phyloP scores from a whole-genome alignment of 2,888 invertebrate species.

The Blastobasis adustella region DNA sequence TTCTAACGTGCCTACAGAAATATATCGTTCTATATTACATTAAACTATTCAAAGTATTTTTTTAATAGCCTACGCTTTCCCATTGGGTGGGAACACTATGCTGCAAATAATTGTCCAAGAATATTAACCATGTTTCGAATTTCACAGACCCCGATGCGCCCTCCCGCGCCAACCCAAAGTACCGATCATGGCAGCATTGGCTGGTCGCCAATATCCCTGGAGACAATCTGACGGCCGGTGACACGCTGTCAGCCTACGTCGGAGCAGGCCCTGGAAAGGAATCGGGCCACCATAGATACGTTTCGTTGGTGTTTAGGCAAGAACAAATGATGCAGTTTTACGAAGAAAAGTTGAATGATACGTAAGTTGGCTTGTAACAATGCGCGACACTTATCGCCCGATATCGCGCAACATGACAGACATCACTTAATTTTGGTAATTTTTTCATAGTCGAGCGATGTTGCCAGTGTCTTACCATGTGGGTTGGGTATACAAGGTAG shows the following conservation, averaged over 20 bases:
- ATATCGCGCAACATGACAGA: neutral
- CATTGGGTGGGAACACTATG: no score
- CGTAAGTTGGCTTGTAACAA: neutral
- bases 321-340: slow-evolving; percentile 65
- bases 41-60: no score
- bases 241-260: slow-evolving; percentile 84
- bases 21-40: no score
- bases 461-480: no score
- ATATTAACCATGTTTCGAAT: neutral
- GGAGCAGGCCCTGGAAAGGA: slow-evolving; percentile 88
- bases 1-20: no score
- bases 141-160: slow-evolving; percentile 76
- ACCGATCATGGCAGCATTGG: slow-evolving; percentile 89
- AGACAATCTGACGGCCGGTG: slow-evolving; percentile 79
- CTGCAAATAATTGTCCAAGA: no score
- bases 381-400: neutral
- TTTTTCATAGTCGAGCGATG: neutral
- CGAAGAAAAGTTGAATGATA: slow-evolving; percentile 28
- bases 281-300: slow-evolving; percentile 83
- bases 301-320: slow-evolving; percentile 83
- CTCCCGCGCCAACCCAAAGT: slow-evolving; percentile 27
- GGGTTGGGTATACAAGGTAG: no score
- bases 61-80: no score
- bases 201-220: slow-evolving; percentile 90
- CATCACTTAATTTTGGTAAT: neutral